Evolutionary conservation across 2,888 invertebrate species (phyloP), one percentile per base, ranked within the genome.

Genomic region (Pollenia angustigena): DNA sequence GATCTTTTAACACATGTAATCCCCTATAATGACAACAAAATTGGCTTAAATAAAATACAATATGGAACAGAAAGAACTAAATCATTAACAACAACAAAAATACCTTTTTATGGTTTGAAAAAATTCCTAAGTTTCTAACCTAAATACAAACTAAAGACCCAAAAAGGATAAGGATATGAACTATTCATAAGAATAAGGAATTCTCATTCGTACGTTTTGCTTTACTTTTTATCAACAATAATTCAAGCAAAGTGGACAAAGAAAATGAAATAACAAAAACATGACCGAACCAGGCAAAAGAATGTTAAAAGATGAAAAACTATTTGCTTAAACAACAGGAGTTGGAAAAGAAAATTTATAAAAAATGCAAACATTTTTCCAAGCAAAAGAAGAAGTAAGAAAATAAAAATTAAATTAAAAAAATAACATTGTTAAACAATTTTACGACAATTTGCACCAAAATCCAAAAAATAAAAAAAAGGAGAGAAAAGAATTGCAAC

Each of bases 381-480:
- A 80, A 74, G 60, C 68, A n/a, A 68, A 62, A 75, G 11, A 46
- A 74, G 56, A 58, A 68, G 12, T 18, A 18, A 18, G 74, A 46
- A 71, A 64, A 56, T 50, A 32, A 23, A 10, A 10, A 12, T 42
- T 12, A 74, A 48, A 3, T 11, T 60, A 60, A 52, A 83, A 23
- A 48, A 16, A 23, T 12, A 58, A 68, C 88, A 90, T 91, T 91
- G 89, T 91, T 89, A 87, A 89, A 89, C 89, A 91, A 90, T 91
- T 90, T 91, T 89, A 91, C 89, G 90, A 91, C 91, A 91, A 91
- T 91, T 91, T 62, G 79, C 60, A 80, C 74, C 44, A 48, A 60
- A 71, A 56, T 54, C 6, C 48, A 44, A 44, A 50, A 46, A 40
- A 58, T 32, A 54, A 44, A 32, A 42, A 16, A 23, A 0, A 44